A percentile compares a stretch with the other conserved stretches of the same genome.
Conservation (phyloP, 2,888 invertebrate species). For the Bibio marci region DNA sequence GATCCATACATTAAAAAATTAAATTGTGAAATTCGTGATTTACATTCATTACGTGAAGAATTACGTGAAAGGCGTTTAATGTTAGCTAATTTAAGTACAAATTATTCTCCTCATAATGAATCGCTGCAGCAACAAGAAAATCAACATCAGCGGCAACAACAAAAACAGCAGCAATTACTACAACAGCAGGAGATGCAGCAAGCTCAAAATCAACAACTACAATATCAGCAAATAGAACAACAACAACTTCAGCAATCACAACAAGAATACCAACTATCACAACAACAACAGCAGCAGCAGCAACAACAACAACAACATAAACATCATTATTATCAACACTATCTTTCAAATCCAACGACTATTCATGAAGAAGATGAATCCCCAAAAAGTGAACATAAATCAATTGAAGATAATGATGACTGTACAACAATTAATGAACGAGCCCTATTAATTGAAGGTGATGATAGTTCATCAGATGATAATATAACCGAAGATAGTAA, state of each 20-base stretch:
- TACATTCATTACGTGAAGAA: constrained; percentile 24
- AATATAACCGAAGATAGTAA: constrained; percentile 10
- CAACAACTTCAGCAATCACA: background rate
- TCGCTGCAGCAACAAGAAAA: background rate
- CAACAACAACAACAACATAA: background rate
- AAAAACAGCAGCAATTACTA: background rate
- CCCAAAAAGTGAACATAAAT: constrained; percentile 28
- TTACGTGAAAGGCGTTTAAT: constrained; percentile 26
- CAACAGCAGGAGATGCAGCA: background rate
- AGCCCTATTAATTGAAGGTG: constrained; percentile 4
- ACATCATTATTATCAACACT: background rate
- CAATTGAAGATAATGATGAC: constrained; percentile 32
- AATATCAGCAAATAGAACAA: background rate
- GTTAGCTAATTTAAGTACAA: constrained; percentile 27
- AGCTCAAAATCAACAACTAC: background rate
- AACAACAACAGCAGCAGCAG: background rate
- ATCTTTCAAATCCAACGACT: background rate
- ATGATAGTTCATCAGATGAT: background rate
- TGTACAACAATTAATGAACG: constrained; percentile 7
- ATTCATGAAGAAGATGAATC: constrained; percentile 23
- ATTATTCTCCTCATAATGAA: constrained; percentile 17
- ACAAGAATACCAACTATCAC: background rate
- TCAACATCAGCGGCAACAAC: background rate
- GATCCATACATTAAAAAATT: constrained; percentile 10
- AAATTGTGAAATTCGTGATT: constrained; percentile 19